Base-by-base conservation (phyloP, 2,888 invertebrate species). In the Amiota mariae region DNA sequence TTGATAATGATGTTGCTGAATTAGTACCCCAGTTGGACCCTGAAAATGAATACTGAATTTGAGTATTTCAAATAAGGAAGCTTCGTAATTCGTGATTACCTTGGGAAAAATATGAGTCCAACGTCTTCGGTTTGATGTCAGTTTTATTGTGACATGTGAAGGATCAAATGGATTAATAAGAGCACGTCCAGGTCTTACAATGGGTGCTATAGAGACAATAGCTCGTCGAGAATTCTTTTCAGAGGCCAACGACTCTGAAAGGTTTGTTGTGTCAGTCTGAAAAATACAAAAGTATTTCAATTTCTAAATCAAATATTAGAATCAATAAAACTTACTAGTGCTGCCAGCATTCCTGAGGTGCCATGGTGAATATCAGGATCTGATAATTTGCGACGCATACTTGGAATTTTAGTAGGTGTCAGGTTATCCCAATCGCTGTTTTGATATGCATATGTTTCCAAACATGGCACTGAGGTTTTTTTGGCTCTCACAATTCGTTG, bases 31-130 rank as follows among this genome's bases (percentile, higher is more conserved):
- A 0, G 96, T 95, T 8, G 97, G 97, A 66, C 96, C 96, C 94
- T 87, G 59, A 48, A 66, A 36, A 6, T 6, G 6, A 2, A 36
- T 36, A 36, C 10, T 51, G 8, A 15, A 20, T 48, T 18, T 51
- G 51, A 51, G 15, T 10, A 54, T 12, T 54, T 48, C 10, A 20
- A n/a, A 18, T 1, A 54, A 9, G 13, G 11, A 54, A 68, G 18
- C 8, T 10, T 13, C 13, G 9, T n/a, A 15, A 11, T 0, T 6
- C 24, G n/a, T n/a, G 12, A 15, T 48, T 78, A 87, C 87, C 79
- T 96, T 96, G 2, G 99, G 99, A 90, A 99, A 99, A 84, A 98
- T 98, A 89, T 99, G 99, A 0, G 98, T 98, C 99, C 99, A 99
- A 73, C 99, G 92, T 49, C 98, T 91, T 67, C 98, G 92, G 89